These are phyloP conservation scores for Chaetodon auriga DNA, from an alignment of 2,113 vertebrate species.

Conservation along the genomic window DNA sequence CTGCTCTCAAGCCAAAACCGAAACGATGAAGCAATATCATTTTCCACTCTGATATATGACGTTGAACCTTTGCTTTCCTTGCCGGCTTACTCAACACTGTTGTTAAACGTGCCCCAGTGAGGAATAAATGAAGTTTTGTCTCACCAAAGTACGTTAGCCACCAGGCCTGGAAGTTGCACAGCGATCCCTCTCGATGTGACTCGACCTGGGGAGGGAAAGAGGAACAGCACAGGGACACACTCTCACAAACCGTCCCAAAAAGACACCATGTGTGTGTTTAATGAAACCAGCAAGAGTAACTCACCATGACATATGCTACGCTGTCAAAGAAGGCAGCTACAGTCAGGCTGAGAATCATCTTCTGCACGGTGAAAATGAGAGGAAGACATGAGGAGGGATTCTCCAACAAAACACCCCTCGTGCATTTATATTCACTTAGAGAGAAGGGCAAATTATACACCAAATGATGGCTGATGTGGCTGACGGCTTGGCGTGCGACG, in stretches of 20 bases:
- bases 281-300: constrained; percentile 55
- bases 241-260: background rate
- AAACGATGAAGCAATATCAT: constrained; percentile 27
- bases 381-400: constrained; percentile 31
- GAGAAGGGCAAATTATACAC: constrained; percentile 59
- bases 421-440: constrained; percentile 42
- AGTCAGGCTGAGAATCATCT: constrained; percentile 88
- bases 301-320: constrained; percentile 88
- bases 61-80: constrained; percentile 8
- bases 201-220: constrained; percentile 76
- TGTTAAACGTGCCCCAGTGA: constrained; percentile 9
- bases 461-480: constrained; percentile 55
- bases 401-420: constrained; percentile 26
- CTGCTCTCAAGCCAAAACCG: constrained; percentile 25
- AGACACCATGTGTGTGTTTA: constrained; percentile 23
- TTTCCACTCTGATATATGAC: constrained; percentile 30
- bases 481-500: constrained; percentile 42
- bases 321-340: constrained; percentile 88
- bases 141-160: constrained; percentile 90
- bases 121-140: constrained; percentile 48
- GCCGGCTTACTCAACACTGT: constrained; percentile 25
- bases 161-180: constrained; percentile 88
- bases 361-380: constrained; percentile 74
- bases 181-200: constrained; percentile 79
- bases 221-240: constrained; percentile 4